Conservation (phyloP, 2,113 vertebrate genomes). For the Pycnonotus jocosus region DNA sequence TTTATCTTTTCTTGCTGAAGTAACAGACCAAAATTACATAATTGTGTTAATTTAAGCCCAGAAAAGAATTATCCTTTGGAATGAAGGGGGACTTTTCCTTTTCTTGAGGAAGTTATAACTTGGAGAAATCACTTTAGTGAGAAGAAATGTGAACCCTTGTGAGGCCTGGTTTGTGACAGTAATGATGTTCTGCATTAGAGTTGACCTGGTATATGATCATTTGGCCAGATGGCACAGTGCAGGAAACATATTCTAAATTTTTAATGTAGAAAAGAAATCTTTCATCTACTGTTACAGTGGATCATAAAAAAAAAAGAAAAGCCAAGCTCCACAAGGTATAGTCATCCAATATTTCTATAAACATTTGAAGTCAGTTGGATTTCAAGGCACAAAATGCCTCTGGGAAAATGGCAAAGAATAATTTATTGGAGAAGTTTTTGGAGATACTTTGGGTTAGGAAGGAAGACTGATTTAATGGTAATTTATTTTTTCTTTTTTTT, state of each 20-base stretch:
- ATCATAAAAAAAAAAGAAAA: background rate
- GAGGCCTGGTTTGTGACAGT: background rate
- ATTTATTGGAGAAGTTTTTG: background rate
- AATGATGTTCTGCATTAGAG: background rate
- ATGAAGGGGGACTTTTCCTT: background rate
- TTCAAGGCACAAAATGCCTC: background rate
- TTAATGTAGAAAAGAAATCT: background rate
- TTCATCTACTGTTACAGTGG: background rate
- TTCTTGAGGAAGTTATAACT: background rate
- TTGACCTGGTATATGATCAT: background rate
- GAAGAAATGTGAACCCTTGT: background rate
- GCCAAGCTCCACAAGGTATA: background rate
- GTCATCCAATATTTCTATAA: background rate
- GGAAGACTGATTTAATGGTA: background rate
- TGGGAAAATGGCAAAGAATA: background rate
- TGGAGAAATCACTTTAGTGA: background rate
- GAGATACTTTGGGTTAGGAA: background rate
- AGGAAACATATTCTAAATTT: background rate
- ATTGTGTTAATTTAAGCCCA: background rate
- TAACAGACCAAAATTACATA: background rate
- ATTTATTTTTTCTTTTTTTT: background rate
- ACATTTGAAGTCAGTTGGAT: background rate
- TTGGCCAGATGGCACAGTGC: background rate
- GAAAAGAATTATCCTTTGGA: background rate
- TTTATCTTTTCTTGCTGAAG: background rate